Conservation (phyloP, 1,140 invertebrate species). For the Bombus consobrinus region DNA sequence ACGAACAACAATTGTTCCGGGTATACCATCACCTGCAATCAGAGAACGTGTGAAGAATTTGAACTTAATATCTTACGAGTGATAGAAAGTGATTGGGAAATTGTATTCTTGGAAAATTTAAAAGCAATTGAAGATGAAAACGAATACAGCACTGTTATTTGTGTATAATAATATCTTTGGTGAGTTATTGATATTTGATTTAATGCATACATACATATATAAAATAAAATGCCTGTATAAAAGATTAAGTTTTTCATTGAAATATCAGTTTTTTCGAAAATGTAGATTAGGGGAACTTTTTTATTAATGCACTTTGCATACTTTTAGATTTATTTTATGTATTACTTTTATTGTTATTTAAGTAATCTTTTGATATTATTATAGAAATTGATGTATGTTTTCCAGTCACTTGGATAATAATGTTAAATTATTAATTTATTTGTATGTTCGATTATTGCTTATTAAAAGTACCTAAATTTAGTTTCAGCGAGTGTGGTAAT, state of each 20-base stretch:
- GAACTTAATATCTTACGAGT: neutral
- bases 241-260: neutral
- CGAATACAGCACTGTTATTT: neutral
- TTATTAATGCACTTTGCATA: no score
- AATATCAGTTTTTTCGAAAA: neutral
- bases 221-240: no score
- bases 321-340: no score
- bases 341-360: no score
- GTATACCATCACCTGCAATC: constrained; percentile 85
- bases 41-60: neutral
- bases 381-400: no score
- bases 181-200: neutral
- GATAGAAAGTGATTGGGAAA: neutral
- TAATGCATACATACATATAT: neutral
- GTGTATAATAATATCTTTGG: neutral
- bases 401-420: no score
- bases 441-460: no score
- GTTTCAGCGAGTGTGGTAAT: no score
- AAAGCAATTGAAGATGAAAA: neutral
- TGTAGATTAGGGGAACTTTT: no score
- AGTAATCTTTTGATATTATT: no score
- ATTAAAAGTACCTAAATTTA: no score
- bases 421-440: no score
- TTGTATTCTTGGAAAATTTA: neutral
- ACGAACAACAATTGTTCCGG: constrained; percentile 93